Conservation (phyloP, 2,888 invertebrate species). For the Dicranocentrus wangi region DNA sequence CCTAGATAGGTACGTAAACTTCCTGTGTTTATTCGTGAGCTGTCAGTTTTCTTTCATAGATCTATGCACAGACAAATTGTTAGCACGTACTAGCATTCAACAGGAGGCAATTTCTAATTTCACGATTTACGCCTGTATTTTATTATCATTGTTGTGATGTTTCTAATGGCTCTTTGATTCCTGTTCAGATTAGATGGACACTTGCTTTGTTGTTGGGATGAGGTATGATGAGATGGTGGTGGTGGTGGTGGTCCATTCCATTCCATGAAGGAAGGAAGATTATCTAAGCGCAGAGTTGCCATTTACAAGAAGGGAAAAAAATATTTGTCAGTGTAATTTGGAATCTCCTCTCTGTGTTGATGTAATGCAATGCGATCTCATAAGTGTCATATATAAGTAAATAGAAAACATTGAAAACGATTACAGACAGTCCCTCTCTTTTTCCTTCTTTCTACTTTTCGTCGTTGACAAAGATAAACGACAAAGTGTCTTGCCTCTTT, state of each 20-base stretch:
- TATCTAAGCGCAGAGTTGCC: not conserved
- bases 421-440: constrained; percentile 13
- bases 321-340: not conserved
- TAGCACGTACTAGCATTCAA: constrained; percentile 43
- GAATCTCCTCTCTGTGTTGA: constrained; percentile 30
- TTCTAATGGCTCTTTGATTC: constrained; percentile 48
- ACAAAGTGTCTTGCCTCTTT: constrained; percentile 9
- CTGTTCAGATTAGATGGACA: constrained; percentile 39
- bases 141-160: constrained; percentile 28
- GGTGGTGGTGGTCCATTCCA: not conserved
- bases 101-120: constrained; percentile 46
- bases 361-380: constrained; percentile 30
- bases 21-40: constrained; percentile 34
- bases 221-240: not conserved
- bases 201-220: constrained; percentile 5
- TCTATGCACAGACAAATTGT: constrained; percentile 51
- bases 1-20: too few relatives aligned
- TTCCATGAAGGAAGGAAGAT: too few relatives aligned
- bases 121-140: constrained; percentile 50
- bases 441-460: constrained; percentile 22
- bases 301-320: not conserved
- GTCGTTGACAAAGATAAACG: constrained; percentile 44
- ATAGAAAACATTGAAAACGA: constrained; percentile 53
- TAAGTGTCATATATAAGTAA: constrained; percentile 35
- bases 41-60: constrained; percentile 52